Conservation (phyloP, 2,888 invertebrate genomes). For the Bugula neritina region DNA sequence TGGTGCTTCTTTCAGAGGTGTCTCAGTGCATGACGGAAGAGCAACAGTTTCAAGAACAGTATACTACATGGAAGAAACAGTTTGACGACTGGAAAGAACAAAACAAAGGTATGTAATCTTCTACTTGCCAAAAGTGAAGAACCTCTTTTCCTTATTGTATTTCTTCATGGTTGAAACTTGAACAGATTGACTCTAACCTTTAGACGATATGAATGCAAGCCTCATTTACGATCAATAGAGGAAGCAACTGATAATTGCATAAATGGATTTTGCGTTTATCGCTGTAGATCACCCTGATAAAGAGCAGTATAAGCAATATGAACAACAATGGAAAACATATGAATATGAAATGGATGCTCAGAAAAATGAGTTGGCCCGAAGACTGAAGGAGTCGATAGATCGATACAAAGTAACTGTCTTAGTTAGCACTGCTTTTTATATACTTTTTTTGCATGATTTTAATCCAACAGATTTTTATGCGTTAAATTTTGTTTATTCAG, state of each 20-base stretch:
- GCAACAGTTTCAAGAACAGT: conserved; percentile 78
- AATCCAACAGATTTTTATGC: too few relatives aligned
- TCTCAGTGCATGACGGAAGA: conserved; percentile 61
- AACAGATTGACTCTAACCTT: too few relatives aligned
- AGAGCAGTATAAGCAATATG: conserved; percentile 62
- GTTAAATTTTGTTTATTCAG: too few relatives aligned
- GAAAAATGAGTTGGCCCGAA: conserved; percentile 35
- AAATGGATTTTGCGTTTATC: conserved; percentile 8
- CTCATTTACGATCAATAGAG: too few relatives aligned
- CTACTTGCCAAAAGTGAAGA: too few relatives aligned
- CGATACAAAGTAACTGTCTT: neutral
- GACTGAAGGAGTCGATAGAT: neutral
- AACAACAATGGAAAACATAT: conserved; percentile 77
- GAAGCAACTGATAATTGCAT: too few relatives aligned
- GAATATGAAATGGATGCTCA: conserved; percentile 50
- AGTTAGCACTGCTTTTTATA: too few relatives aligned
- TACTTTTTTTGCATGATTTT: too few relatives aligned
- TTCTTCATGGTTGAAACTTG: too few relatives aligned
- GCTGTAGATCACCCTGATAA: conserved; percentile 73
- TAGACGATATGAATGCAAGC: too few relatives aligned
- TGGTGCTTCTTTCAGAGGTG: too few relatives aligned
- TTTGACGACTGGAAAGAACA: conserved; percentile 85
- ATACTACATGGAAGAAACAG: conserved; percentile 83
- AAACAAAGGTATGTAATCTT: conserved; percentile 65
- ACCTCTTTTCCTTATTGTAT: too few relatives aligned